Evolutionary conservation across 2,888 invertebrate species (phyloP).

Genomic region (Tenthredo livida): DNA sequence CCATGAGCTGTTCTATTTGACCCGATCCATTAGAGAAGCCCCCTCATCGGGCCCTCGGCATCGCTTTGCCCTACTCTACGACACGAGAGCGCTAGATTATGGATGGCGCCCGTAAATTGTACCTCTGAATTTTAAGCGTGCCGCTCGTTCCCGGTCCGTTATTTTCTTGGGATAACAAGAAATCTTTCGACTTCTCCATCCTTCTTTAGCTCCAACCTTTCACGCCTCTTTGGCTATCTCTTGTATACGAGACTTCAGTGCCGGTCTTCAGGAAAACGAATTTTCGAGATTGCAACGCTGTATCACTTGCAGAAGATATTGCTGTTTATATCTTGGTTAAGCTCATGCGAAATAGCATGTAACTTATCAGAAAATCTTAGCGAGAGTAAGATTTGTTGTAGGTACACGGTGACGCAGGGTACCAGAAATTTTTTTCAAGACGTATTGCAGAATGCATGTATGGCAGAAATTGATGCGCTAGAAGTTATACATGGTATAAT

Average conservation of each 20-base stretch:
- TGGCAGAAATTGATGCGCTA: background rate
- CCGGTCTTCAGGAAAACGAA: background rate
- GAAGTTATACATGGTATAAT: background rate
- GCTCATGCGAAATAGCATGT: background rate
- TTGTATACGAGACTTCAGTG: background rate
- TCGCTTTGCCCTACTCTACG: constrained; percentile 10
- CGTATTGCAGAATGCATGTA: background rate
- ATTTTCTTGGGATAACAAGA: constrained; percentile 22
- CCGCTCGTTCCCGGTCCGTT: background rate
- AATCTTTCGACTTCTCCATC: background rate
- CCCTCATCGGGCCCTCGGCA: constrained; percentile 12
- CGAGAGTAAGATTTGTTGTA: background rate
- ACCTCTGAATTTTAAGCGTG: constrained; percentile 39
- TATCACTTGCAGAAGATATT: background rate
- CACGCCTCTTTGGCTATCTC: constrained; percentile 5
- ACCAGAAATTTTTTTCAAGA: too few relatives aligned
- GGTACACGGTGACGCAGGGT: too few relatives aligned
- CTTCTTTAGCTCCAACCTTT: background rate
- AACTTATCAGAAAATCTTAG: background rate
- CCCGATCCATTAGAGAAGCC: constrained; percentile 34
- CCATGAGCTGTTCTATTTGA: constrained; percentile 29
- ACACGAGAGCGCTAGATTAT: constrained; percentile 45
- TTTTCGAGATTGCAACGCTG: background rate
- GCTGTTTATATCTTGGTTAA: background rate
- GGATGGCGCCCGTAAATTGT: constrained; percentile 43